Percentiles rank a stretch among this genome's conserved stretches.
Conservation (phyloP, 2,797 vertebrate genomes). For the Characodon lateralis region DNA sequence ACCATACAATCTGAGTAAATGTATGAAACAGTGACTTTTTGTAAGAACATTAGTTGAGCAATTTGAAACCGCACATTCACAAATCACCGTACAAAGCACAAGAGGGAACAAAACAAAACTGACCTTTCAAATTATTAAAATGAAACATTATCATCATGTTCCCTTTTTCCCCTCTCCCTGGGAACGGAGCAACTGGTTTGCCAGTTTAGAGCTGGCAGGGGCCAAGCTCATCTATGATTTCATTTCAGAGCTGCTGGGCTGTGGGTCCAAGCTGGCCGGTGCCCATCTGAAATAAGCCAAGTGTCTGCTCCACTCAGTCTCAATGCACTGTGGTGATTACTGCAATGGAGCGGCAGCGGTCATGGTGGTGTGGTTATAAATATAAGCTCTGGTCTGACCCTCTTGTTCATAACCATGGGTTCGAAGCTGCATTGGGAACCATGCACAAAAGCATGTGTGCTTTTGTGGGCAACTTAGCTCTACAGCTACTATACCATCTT, state of each 20-base stretch:
- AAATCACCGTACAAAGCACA: slow-evolving; percentile 72
- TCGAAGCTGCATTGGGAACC: slow-evolving; percentile 84
- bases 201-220: slow-evolving; percentile 83
- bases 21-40: slow-evolving; percentile 56
- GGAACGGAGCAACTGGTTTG: slow-evolving; percentile 83
- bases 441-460: slow-evolving; percentile 74
- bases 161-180: slow-evolving; percentile 66
- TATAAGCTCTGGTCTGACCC: slow-evolving; percentile 83
- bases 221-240: slow-evolving; percentile 82
- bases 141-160: slow-evolving; percentile 78
- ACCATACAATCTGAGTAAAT: slow-evolving; percentile 62
- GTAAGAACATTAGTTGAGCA: slow-evolving; percentile 66
- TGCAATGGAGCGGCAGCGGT: slow-evolving; percentile 81
- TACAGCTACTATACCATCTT: slow-evolving; percentile 64
- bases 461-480: slow-evolving; percentile 63
- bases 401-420: slow-evolving; percentile 83
- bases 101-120: slow-evolving; percentile 73
- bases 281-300: slow-evolving; percentile 85
- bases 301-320: slow-evolving; percentile 83
- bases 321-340: slow-evolving; percentile 85
- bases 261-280: slow-evolving; percentile 83
- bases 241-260: slow-evolving; percentile 74
- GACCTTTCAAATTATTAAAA: slow-evolving; percentile 78
- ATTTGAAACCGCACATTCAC: slow-evolving; percentile 68
- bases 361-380: slow-evolving; percentile 89